Evolutionary conservation across 2,888 invertebrate genomes (phyloP), one percentile per base, ranked within the genome.

Genomic region (Agrotis ipsilon): DNA sequence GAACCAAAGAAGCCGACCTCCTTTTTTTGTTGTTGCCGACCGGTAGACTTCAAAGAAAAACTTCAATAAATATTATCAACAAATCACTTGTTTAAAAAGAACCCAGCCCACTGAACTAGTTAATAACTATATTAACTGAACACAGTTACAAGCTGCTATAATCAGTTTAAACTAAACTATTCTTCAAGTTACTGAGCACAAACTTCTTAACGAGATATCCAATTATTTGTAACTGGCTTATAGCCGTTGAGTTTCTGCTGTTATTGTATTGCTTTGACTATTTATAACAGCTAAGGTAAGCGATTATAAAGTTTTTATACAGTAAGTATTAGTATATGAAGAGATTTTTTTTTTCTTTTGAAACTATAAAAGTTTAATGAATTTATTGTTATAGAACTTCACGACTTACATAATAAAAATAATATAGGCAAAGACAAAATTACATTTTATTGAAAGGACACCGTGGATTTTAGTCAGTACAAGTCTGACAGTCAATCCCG

Each of bases 151-250:
- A 58, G 14, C 43, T 43, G 48, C 19, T 62, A 54, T 66, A 72
- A 78, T 78, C 49, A 58, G 57, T 66, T 62, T 57, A 57, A 48
- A 65, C 24, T 77, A 32, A 70, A 63, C 78, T 63, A 71, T 75
- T 75, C 75, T 77, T 63, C 58, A 46, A 78, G 72, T 63, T 59
- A 39, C 27, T n/a, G n/a, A 75, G 58, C 45, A 32, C 19, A 49
- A 75, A 75, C 78, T 75, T 75, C 21, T 14, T 63, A 73, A 77
- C 69, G 69, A 77, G 81, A 49, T 69, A 72, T 68, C 81, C 78
- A 80, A 81, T 81, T 80, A 80, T 67, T 77, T 72, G 61, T 66
- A 72, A 70, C 62, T 62, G 27, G 51, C 27, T 78, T 70, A 59
- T 18, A 49, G 13, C 27, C 48, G 27, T 27, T 24, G 62, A 73